These are phyloP conservation scores for Synanthedon tipuliformis DNA, from an alignment of 2,888 invertebrate genomes.

Conservation along the genomic window DNA sequence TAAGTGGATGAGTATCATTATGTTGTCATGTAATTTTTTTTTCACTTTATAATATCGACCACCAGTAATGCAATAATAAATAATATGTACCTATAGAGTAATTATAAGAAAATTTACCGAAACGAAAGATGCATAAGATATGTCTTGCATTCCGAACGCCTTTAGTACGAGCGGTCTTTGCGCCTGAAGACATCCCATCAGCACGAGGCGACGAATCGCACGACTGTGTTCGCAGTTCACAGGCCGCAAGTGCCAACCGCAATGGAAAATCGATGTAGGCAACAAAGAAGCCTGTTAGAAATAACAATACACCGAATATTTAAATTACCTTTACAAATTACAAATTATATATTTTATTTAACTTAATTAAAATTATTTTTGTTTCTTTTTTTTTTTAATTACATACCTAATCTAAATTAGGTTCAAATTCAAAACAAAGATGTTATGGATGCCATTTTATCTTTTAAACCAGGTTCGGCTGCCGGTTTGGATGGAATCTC, in stretches of 20 bases:
- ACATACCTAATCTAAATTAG: too few relatives aligned
- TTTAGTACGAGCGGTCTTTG: constrained; percentile 56
- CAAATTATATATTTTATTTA: too few relatives aligned
- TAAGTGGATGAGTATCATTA: background rate
- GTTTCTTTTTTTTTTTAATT: too few relatives aligned
- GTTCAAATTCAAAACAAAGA: too few relatives aligned
- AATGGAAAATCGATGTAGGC: constrained; percentile 45
- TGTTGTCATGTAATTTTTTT: background rate
- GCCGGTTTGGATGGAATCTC: too few relatives aligned
- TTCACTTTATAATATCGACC: background rate
- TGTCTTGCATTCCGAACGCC: constrained; percentile 56
- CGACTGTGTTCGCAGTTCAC: constrained; percentile 22
- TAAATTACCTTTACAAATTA: too few relatives aligned
- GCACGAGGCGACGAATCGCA: constrained; percentile 37
- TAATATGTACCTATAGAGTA: constrained; percentile 7
- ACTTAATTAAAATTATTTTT: too few relatives aligned
- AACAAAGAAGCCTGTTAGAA: constrained; percentile 41
- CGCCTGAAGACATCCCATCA: constrained; percentile 53
- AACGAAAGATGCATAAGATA: constrained; percentile 55
- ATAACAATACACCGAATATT: background rate
- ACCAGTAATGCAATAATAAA: background rate
- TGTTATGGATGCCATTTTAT: too few relatives aligned
- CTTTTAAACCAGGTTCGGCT: too few relatives aligned
- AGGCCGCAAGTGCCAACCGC: constrained; percentile 47
- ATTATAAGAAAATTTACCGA: constrained; percentile 30